Evolutionary conservation across 2,113 vertebrate species (phyloP), one percentile per base, ranked within the genome.

Genomic region (Leptodactylus fuscus): DNA sequence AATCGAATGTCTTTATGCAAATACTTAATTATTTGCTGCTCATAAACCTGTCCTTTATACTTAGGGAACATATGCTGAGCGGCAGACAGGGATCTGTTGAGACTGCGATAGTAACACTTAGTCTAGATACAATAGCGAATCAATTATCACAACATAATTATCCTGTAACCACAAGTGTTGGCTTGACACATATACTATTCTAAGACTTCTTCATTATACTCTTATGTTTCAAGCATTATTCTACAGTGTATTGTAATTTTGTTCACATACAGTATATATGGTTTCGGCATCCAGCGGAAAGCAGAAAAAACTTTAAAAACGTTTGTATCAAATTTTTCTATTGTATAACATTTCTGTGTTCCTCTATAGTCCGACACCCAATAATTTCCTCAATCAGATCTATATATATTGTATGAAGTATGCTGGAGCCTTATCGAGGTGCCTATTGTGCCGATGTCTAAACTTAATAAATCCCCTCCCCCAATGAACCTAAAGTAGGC

Each of bases 111-210:
- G 53, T 27, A 60, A 60, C 77, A 80, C 77, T 38, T 62, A 41
- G 34, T 24, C 22, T 62, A 36, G 76, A 80, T 80, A 80, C 76
- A 58, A 80, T 80, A 41, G 5, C 5, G 77, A 62, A 80, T 44
- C 53, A 80, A 80, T 80, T 80, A 80, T 80, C 34, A 24, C 53
- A 80, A 80, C 22, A 80, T 80, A 80, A 80, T 60, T 60, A 60
- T 80, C 44, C 24, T 27, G 11, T 18, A 44, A 60, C 34, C 77
- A 62, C 10, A 2, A 41, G 51, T 24, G 22, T 38, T 34, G 34
- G 60, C 20, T 79, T 80, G 53, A 41, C 77, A 41, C 32, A 38
- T 12, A 79, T 49, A 75, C 73, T 48, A 9, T 75, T 49, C 44
- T 18, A 46, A 48, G 44, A 27, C 22, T 75, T n/a, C 16, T 24